Evolutionary conservation across 2,888 invertebrate species (phyloP), one percentile per base, ranked within the genome.

Genomic region (Andrena trimmerana): DNA sequence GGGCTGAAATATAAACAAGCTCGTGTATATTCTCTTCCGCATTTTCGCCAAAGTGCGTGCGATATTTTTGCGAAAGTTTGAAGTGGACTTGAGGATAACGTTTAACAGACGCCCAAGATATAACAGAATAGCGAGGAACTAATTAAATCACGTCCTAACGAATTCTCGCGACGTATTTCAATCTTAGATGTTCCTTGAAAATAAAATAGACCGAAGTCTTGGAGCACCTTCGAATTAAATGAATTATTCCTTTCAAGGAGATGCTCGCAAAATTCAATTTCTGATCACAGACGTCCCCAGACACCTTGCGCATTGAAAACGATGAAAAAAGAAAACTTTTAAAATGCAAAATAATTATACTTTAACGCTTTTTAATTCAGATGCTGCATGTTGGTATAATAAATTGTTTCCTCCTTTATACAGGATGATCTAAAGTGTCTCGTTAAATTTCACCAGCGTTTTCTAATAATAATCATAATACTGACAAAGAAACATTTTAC

Each of bases 91-190:
- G 4, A 33, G 20, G 62, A 4, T 8, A 24, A 10, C 20, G 33
- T 42, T 20, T 36, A 27, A 42, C 10, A 48, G 13, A 33, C n/a
- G n/a, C 10, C 42, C 54, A 16, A 50, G 66, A 33, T 63, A 52
- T n/a, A 5, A 16, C 33, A 13, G 8, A 66, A 27, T 27, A 20
- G 20, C 36, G 10, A 13, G n/a, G 36, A 67, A 67, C 20, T 72
- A 52, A 63, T 72, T 67, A 31, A 57, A 73, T 73, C 27, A n/a
- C 13, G 1, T 20, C 62, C n/a, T 29, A 10, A 52, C 52, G 52
- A 67, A 52, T 72, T 50, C 24, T 24, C 24, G 13, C 6, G 16
- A 16, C 16, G n/a, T 63, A 27, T 52, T 63, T 52, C 50, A 31
- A 20, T 63, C 33, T 33, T 27, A 52, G n/a, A n/a, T 63, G 33